A percentile compares a stretch with the other conserved stretches of the same genome.
Conservation (phyloP, 2,888 invertebrate species). For the Folsomia candida region DNA sequence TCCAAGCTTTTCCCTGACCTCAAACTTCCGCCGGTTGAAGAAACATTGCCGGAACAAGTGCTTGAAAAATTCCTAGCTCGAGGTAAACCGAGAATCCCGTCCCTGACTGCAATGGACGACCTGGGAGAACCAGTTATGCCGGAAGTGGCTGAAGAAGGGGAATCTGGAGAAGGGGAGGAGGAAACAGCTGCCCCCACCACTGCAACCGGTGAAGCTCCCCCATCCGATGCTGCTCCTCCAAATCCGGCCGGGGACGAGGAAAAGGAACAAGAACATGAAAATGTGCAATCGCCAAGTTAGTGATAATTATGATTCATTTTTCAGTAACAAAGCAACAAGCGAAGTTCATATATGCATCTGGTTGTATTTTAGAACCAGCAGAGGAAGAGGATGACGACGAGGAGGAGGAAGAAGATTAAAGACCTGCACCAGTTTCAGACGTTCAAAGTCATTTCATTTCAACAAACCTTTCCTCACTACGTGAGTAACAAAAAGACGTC, state of each 20-base stretch:
- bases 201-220: neutral
- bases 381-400: too few species aligned
- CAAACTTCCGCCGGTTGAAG: conserved; percentile 28
- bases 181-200: neutral
- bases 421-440: too few species aligned
- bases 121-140: neutral
- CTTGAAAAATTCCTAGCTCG: conserved; percentile 42
- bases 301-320: too few species aligned
- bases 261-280: conserved; percentile 10
- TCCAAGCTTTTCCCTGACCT: conserved; percentile 35
- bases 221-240: too few species aligned
- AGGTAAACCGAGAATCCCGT: conserved; percentile 17
- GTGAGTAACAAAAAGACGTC: too few species aligned
- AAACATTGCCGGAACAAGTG: conserved; percentile 31
- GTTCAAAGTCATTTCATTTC: too few species aligned
- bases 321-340: too few species aligned
- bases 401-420: neutral
- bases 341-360: too few species aligned
- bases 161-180: neutral
- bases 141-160: neutral
- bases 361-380: too few species aligned
- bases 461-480: too few species aligned
- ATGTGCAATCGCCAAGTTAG: too few species aligned
- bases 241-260: neutral
- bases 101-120: conserved; percentile 10